These are phyloP conservation scores for Heliothis subflexa DNA, from an alignment of 1,140 invertebrate species.

Conservation along the genomic window DNA sequence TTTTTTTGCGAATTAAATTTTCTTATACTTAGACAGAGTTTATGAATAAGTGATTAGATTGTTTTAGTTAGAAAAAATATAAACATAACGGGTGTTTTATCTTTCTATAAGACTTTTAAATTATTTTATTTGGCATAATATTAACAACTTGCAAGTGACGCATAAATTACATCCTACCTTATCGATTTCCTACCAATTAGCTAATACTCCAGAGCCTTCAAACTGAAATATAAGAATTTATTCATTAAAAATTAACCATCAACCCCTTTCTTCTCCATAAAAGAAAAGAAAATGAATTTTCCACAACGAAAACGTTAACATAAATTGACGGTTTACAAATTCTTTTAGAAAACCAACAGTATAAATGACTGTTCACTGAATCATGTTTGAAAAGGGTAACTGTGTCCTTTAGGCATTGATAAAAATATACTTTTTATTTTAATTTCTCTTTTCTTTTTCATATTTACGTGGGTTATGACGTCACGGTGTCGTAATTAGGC, in stretches of 20 bases:
- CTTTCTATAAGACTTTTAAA: no score
- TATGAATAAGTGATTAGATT: no score
- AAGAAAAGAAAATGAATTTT: constrained; percentile 30
- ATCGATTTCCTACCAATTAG: no score
- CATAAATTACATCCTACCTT: no score
- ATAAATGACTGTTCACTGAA: constrained; percentile 27
- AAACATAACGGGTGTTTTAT: no score
- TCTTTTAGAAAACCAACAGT: not conserved
- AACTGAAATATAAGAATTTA: not conserved
- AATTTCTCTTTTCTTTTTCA: constrained; percentile 4
- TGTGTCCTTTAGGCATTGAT: constrained; percentile 27
- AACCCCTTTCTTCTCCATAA: not conserved
- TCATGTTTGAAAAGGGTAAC: constrained; percentile 26
- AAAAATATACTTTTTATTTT: constrained; percentile 15
- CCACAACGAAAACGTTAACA: constrained; percentile 30
- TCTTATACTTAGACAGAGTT: no score
- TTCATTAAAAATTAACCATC: constrained; percentile 9
- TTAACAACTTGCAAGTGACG: no score
- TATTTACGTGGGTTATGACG: not conserved
- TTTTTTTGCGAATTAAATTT: no score
- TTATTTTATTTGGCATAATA: no score
- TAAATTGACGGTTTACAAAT: constrained; percentile 26
- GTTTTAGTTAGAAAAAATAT: no score
- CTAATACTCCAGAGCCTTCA: not conserved
- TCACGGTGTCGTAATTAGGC: constrained; percentile 9